These are phyloP conservation scores for Pseudoatta argentina DNA, from an alignment of 1,140 invertebrate genomes.

Conservation along the genomic window DNA sequence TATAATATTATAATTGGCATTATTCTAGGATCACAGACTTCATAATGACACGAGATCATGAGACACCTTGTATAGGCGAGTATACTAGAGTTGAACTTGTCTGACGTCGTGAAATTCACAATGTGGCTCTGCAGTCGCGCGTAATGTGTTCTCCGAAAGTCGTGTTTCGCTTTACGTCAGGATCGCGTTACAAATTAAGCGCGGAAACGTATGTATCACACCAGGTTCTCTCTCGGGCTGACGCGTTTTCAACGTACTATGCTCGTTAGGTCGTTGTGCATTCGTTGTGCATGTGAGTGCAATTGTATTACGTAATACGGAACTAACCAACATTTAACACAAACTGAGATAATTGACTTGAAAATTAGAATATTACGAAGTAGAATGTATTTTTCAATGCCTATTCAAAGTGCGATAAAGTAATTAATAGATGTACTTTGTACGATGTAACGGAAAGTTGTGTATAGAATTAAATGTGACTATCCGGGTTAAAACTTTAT, in stretches of 20 bases:
- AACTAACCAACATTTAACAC: conserved; percentile 33
- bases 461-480: neutral
- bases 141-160: conserved; percentile 56
- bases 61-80: conserved; percentile 4
- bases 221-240: conserved; percentile 35
- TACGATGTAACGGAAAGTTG: neutral
- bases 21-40: neutral
- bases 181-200: conserved; percentile 60
- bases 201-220: conserved; percentile 55
- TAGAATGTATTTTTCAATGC: neutral
- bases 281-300: neutral
- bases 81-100: conserved; percentile 47
- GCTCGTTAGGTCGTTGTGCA: conserved; percentile 36
- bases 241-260: conserved; percentile 44
- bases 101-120: conserved; percentile 44
- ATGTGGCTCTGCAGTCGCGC: conserved; percentile 39
- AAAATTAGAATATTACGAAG: conserved; percentile 16
- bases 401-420: neutral
- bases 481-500: neutral
- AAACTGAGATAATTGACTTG: conserved; percentile 40
- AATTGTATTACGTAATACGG: conserved; percentile 42
- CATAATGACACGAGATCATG: conserved; percentile 3
- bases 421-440: neutral
- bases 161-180: conserved; percentile 55
- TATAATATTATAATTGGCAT: conserved; percentile 4